A percentile compares a stretch with the other conserved stretches of the same genome.
Conservation (phyloP, 2,888 invertebrate species). For the Microplitis manilae region DNA sequence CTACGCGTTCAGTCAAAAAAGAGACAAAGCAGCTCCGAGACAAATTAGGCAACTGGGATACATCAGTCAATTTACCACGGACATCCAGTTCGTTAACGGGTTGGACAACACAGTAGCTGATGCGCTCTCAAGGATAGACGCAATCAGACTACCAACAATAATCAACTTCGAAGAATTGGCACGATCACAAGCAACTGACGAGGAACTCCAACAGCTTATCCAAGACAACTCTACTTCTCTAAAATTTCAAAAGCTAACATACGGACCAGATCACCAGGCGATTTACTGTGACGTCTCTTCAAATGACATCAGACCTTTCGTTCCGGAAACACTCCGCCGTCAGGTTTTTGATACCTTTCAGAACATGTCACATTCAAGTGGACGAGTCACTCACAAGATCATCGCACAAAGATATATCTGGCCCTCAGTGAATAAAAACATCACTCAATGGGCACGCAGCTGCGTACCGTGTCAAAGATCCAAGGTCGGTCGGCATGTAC, state of each 20-base stretch:
- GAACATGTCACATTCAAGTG: constrained; percentile 46
- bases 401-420: constrained; percentile 54
- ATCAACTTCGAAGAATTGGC: constrained; percentile 34
- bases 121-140: constrained; percentile 49
- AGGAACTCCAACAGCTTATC: constrained; percentile 34
- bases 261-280: background rate
- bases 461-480: constrained; percentile 59
- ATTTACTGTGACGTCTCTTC: constrained; percentile 45
- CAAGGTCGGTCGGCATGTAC: constrained; percentile 57
- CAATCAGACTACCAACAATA: constrained; percentile 37
- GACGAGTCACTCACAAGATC: constrained; percentile 41
- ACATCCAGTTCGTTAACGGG: background rate
- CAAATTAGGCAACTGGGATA: background rate
- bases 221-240: constrained; percentile 1
- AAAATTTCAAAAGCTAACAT: constrained; percentile 31
- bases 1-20: constrained; percentile 1
- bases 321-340: constrained; percentile 44
- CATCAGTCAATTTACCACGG: background rate
- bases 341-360: constrained; percentile 46
- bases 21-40: background rate
- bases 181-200: constrained; percentile 34
- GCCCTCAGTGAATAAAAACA: constrained; percentile 54
- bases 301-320: constrained; percentile 45
- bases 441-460: constrained; percentile 52
- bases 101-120: constrained; percentile 47